Conservation (phyloP, 2,797 vertebrate species). For the Takifugu ocellatus region DNA sequence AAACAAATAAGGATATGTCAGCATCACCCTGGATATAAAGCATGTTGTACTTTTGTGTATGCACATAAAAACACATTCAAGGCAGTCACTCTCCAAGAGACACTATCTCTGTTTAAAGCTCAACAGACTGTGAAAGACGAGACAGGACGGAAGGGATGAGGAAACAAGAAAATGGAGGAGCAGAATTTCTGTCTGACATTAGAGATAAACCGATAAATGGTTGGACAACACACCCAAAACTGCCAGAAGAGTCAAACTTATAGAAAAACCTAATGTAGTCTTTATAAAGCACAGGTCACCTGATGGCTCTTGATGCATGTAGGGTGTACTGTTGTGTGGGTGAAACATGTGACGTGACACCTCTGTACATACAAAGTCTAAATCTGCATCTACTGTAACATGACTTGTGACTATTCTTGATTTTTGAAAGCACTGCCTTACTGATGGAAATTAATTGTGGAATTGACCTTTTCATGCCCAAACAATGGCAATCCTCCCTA, state of each 20-base stretch:
- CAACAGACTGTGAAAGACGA: slow-evolving; percentile 74
- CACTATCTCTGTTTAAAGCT: slow-evolving; percentile 61
- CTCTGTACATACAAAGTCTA: too few species aligned
- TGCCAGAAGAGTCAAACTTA: slow-evolving; percentile 1
- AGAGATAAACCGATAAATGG: slow-evolving; percentile 60
- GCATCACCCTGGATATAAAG: slow-evolving; percentile 49
- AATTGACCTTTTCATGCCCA: too few species aligned
- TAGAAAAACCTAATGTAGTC: too few species aligned
- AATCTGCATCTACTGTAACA: too few species aligned
- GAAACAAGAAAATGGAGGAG: slow-evolving; percentile 67
- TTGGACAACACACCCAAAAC: slow-evolving; percentile 9
- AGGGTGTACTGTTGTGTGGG: too few species aligned
- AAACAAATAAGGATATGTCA: slow-evolving; percentile 68
- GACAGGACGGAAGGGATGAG: slow-evolving; percentile 57
- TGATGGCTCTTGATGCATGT: not conserved
- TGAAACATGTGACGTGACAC: too few species aligned
- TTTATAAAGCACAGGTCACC: not conserved
- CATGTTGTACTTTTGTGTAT: slow-evolving; percentile 32
- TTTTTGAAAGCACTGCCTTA: too few species aligned
- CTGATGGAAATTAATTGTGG: too few species aligned
- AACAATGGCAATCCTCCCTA: too few species aligned
- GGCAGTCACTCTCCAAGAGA: slow-evolving; percentile 37
- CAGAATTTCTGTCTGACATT: slow-evolving; percentile 38
- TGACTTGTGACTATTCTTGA: too few species aligned
- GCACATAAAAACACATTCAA: slow-evolving; percentile 28